Evolutionary conservation across 2,113 vertebrate genomes (phyloP).

Genomic region (Odobenus rosmarus): DNA sequence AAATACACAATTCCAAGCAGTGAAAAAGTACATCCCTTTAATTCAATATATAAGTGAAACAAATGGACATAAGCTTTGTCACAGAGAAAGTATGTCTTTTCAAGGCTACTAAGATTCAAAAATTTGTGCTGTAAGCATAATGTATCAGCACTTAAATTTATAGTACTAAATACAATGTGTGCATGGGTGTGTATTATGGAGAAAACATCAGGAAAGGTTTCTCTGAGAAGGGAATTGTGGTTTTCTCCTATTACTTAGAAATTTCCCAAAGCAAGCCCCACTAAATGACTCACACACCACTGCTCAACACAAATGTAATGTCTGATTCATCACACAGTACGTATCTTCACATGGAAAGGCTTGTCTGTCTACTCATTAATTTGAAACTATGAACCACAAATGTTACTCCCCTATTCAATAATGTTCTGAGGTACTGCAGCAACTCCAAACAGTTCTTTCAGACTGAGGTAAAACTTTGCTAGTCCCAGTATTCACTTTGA

Average conservation of each 20-base stretch:
- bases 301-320: background rate
- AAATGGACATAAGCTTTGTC: background rate
- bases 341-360: background rate
- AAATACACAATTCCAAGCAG: background rate
- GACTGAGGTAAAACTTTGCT: background rate
- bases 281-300: constrained; percentile 25
- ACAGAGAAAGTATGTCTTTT: background rate
- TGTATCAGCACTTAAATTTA: background rate
- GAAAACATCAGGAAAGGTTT: background rate
- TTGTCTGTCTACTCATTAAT: constrained; percentile 6
- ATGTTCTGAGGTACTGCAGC: background rate
- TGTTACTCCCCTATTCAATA: background rate
- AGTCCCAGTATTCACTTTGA: background rate
- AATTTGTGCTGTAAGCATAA: background rate
- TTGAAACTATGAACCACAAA: constrained; percentile 30
- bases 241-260: background rate
- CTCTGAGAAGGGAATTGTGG: background rate
- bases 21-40: background rate
- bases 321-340: constrained; percentile 7
- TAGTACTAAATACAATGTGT: background rate
- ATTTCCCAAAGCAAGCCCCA: constrained; percentile 18
- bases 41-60: background rate
- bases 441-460: constrained; percentile 10
- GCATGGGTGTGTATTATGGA: no score
- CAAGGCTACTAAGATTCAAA: background rate